A percentile compares a stretch with the other conserved stretches of the same genome.
Conservation (phyloP, 2,113 vertebrate genomes). For the Irena cyanogastra region DNA sequence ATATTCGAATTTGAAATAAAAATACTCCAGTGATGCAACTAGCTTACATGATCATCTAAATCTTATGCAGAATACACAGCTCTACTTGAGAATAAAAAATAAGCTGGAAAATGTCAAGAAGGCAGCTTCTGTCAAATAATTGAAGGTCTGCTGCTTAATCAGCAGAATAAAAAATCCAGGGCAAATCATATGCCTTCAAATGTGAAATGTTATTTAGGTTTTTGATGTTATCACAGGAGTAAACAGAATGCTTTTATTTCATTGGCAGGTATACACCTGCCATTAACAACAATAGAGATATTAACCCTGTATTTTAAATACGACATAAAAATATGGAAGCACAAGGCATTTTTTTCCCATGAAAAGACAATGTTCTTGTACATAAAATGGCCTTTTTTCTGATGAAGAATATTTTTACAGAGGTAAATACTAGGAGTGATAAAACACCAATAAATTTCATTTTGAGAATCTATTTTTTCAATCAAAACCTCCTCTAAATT, state of each 20-base stretch:
- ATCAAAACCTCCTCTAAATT: not conserved
- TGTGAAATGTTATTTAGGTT: not conserved
- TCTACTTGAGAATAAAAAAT: slow-evolving; percentile 19
- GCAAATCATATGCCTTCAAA: not conserved
- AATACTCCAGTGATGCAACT: slow-evolving; percentile 13
- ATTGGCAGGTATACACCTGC: not conserved
- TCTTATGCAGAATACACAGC: slow-evolving; percentile 19
- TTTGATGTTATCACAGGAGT: not conserved
- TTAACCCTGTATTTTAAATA: not conserved
- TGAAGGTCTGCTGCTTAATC: slow-evolving; percentile 8
- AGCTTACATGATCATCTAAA: slow-evolving; percentile 29
- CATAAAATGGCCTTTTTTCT: not conserved
- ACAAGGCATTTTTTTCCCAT: not conserved
- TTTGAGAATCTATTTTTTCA: not conserved
- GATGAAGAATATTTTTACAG: not conserved
- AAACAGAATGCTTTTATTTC: not conserved
- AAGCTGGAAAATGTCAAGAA: slow-evolving; percentile 46
- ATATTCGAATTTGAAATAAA: slow-evolving; percentile 14
- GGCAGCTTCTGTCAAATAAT: slow-evolving; percentile 11
- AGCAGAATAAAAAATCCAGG: slow-evolving; percentile 5
- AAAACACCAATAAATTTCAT: not conserved
- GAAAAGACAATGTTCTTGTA: not conserved
- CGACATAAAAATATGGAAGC: not conserved
- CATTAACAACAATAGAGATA: not conserved
- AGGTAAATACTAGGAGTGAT: not conserved